Percentiles rank a stretch among this genome's conserved stretches.
These are phyloP conservation scores for Alauda arvensis DNA, from an alignment of 2,797 vertebrate species.

Conservation along the genomic window DNA sequence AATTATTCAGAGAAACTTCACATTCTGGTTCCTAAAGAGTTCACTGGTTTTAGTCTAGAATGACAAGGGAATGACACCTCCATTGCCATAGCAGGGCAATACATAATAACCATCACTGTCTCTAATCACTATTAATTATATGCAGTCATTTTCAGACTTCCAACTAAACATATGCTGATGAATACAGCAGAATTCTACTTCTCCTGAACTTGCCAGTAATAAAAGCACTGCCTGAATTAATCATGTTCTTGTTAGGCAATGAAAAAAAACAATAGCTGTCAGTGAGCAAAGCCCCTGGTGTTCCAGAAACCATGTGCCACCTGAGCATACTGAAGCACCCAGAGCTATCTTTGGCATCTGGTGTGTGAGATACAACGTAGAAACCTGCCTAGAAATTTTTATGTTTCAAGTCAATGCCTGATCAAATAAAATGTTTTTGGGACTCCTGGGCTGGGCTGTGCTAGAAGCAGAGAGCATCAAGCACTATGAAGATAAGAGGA, in stretches of 20 bases:
- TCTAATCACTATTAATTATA: neutral
- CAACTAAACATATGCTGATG: neutral
- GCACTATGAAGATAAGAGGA: fast-evolving
- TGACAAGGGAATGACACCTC: neutral
- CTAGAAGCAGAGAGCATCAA: neutral
- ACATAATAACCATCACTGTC: neutral
- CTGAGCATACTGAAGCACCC: neutral
- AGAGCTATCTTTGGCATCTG: neutral
- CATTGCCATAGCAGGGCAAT: neutral
- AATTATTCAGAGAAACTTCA: neutral
- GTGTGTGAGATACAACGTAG: neutral
- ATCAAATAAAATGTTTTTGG: neutral
- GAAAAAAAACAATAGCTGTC: neutral
- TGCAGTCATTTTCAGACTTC: neutral
- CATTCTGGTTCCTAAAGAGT: neutral
- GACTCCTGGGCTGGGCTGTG: neutral
- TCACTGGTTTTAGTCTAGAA: neutral
- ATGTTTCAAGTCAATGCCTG: neutral
- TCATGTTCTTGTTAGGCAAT: conserved; percentile 13
- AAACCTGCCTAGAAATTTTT: neutral
- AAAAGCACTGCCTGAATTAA: conserved; percentile 21
- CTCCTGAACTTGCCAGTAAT: conserved; percentile 10
- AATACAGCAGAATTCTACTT: conserved; percentile 1
- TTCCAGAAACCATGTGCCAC: neutral
- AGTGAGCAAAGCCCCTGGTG: neutral